Conservation (phyloP, 1,140 invertebrate species). For the Potamilus streckersoni region DNA sequence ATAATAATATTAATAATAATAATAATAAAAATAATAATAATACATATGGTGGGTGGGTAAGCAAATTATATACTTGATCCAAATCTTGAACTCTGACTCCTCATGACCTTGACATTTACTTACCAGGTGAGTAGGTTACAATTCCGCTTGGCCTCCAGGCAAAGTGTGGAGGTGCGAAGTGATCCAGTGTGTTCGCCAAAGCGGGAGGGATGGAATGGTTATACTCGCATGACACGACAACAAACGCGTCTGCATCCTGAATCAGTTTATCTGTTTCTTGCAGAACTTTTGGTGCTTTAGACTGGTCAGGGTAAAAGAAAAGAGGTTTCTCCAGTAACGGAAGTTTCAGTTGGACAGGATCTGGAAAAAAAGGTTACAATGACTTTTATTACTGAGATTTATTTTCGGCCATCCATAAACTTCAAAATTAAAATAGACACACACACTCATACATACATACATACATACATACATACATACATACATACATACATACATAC, state of each 20-base stretch:
- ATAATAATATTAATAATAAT: too few relatives aligned
- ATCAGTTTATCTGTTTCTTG: conserved; percentile 60
- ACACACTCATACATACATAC: too few relatives aligned
- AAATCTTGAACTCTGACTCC: not conserved
- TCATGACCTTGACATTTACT: not conserved
- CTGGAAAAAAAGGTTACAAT: conserved; percentile 41
- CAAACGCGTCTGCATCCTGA: conserved; percentile 65
- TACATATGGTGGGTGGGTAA: too few relatives aligned
- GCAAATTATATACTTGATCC: not conserved
- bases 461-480: too few relatives aligned
- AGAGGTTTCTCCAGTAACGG: conserved; percentile 63
- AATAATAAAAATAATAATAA: not conserved
- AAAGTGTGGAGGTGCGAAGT: conserved; percentile 67
- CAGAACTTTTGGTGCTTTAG: conserved; percentile 63
- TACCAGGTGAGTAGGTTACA: conserved; percentile 69
- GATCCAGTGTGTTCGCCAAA: conserved; percentile 68
- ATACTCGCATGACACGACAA: conserved; percentile 70
- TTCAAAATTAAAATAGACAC: too few relatives aligned
- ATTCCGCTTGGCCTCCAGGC: conserved; percentile 68
- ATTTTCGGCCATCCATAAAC: too few relatives aligned
- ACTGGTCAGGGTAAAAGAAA: conserved; percentile 61
- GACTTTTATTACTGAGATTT: not conserved
- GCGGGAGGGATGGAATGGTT: conserved; percentile 69
- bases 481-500: too few relatives aligned
- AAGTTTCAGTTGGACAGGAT: conserved; percentile 64